phyloP scores from a whole-genome alignment of 2,888 invertebrate genomes.

The Reticulitermes lucifugus region DNA sequence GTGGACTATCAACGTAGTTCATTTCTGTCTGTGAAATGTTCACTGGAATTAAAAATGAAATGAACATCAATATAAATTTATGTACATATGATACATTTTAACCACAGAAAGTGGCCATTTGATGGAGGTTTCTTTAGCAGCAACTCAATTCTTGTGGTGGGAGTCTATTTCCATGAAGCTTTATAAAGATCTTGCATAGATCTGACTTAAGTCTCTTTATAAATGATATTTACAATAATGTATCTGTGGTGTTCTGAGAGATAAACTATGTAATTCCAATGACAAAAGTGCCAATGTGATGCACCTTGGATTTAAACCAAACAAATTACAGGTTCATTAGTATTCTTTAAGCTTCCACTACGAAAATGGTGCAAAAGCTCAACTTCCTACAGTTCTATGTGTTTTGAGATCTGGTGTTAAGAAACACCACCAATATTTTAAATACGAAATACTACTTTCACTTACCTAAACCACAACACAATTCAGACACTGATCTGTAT shows the following conservation, averaged over 20 bases:
- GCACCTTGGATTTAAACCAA: slow-evolving; percentile 7
- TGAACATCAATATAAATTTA: not conserved
- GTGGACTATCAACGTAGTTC: not conserved
- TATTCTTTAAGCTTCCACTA: not conserved
- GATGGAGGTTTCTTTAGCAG: not conserved
- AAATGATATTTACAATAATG: not conserved
- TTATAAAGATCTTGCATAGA: not conserved
- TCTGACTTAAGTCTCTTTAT: not conserved
- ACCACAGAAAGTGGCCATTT: not conserved
- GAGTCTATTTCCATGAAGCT: not conserved
- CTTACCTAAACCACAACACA: not conserved
- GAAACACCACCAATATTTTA: not conserved
- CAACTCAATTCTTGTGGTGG: not conserved
- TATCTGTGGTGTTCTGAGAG: not conserved
- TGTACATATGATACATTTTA: not conserved
- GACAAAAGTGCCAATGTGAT: not conserved
- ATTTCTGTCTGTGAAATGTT: no score
- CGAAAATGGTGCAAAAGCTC: not conserved
- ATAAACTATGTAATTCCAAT: not conserved
- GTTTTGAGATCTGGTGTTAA: slow-evolving; percentile 13
- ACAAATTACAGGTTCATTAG: not conserved
- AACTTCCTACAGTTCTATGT: not conserved
- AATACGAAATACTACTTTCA: not conserved
- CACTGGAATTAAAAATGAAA: not conserved
- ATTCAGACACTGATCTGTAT: not conserved